A percentile compares a stretch with the other conserved stretches of the same genome.
Evolutionary conservation across 1,140 invertebrate genomes (phyloP).

Genomic region (Hypsibius dujardini): DNA sequence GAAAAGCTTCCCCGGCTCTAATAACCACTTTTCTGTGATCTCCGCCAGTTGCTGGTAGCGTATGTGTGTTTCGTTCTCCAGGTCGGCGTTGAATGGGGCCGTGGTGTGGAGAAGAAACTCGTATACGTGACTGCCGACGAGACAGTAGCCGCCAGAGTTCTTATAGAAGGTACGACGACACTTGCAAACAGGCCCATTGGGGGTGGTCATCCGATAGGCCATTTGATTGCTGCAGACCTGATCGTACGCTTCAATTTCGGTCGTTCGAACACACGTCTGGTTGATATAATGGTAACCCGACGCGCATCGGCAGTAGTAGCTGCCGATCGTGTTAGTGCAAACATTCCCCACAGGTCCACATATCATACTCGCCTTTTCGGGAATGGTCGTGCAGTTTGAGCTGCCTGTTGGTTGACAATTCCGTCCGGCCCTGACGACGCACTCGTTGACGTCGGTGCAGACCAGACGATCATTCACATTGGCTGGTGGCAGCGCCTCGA

Average conservation of each 20-base stretch:
- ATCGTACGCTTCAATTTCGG: slow-evolving; percentile 9
- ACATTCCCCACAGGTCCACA: neutral
- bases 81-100: neutral
- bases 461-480: too few relatives aligned
- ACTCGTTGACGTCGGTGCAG: too few relatives aligned
- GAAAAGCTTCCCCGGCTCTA: neutral
- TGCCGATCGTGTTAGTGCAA: neutral
- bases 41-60: neutral
- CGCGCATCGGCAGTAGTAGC: neutral
- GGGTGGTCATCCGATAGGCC: neutral
- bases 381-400: too few relatives aligned
- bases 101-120: neutral
- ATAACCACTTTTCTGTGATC: neutral
- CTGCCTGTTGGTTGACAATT: too few relatives aligned
- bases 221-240: neutral
- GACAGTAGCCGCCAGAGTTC: neutral
- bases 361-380: neutral
- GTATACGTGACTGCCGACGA: neutral
- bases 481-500: too few relatives aligned
- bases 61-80: neutral
- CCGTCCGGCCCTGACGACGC: too few relatives aligned
- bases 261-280: neutral
- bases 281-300: neutral
- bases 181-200: neutral
- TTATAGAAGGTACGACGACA: neutral